A percentile compares a stretch with the other conserved stretches of the same genome.
phyloP scores from a whole-genome alignment of 2,797 vertebrate genomes.

The Sardinella longiceps region DNA sequence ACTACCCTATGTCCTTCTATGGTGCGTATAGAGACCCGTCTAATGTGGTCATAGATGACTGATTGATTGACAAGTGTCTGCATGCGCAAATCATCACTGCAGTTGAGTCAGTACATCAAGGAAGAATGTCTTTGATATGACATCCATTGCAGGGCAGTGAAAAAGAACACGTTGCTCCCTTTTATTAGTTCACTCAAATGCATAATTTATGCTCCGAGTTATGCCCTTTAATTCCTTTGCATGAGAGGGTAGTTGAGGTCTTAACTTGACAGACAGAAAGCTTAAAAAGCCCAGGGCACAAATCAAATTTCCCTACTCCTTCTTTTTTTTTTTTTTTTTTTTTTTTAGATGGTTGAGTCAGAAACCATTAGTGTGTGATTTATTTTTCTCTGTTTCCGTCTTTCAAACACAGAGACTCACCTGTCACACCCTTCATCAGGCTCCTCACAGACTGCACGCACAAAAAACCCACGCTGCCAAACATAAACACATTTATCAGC shows the following conservation, averaged over 20 bases:
- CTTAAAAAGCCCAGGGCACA: neutral
- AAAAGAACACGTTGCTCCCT: neutral
- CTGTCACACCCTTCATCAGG: neutral
- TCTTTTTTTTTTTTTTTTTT: neutral
- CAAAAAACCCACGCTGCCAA: neutral
- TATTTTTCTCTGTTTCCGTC: neutral
- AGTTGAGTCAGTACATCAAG: neutral
- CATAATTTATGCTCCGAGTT: neutral
- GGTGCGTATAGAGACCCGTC: neutral
- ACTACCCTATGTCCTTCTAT: neutral
- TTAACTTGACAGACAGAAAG: slow-evolving; percentile 11
- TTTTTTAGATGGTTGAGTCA: neutral
- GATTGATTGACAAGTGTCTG: neutral
- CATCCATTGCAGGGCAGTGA: neutral
- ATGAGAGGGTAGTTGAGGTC: neutral
- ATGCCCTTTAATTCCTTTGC: slow-evolving; percentile 6
- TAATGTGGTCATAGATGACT: neutral
- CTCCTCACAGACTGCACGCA: neutral
- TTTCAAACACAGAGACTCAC: neutral
- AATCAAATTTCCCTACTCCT: neutral
- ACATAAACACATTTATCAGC: slow-evolving; percentile 6
- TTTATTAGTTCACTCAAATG: slow-evolving; percentile 5
- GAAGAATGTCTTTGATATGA: slow-evolving; percentile 12
- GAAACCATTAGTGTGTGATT: neutral
- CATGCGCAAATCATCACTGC: neutral